Base-by-base conservation (phyloP, 2,888 invertebrate species). In the Lasioglossum calceatum region DNA sequence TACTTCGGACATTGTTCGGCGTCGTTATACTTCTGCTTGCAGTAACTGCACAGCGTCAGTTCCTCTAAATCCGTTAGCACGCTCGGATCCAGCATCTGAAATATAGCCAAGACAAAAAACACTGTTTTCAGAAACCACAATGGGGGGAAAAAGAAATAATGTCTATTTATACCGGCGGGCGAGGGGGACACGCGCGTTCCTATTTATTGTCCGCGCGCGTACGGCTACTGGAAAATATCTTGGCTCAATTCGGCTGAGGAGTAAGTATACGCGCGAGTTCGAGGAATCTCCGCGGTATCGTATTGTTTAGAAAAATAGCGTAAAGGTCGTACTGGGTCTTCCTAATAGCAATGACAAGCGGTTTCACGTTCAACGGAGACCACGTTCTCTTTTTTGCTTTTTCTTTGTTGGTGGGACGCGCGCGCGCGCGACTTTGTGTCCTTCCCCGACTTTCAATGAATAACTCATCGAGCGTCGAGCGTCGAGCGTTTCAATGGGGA, bases 1-100 rank as follows among this genome's bases (percentile, higher is more conserved):
- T 97, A 95, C 95, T 97, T 97, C 87, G 97, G 97, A 94, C 97
- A 96, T 94, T 97, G 97, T 95, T 97, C 97, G 87, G 96, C 96
- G 92, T 97, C 97, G 95, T 97, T 97, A 96, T 97, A 97, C 95
- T 97, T 97, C 95, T 97, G 96, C 95, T 97, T 97, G 96, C 97
- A 97, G 94, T 96, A 97, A 93, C 97, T 97, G 96, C 98, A 97
- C 93, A 97, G 96, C 95, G 97, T 97, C 95, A 97, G 96, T 96
- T 97, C 97, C 95, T 97, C 97, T 95, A 97, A 96, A 95, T 97
- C 97, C 92, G 96, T 96, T 94, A 96, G 96, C 94, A 96, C 96
- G 92, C 96, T 95, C 95, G 96, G 96, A 96, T 97, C 97, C 96
- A 97, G 93, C 95, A 95, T 95, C 96, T 96, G 93, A 71, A 94